These are phyloP conservation scores for Bergia sp. DNA, from an alignment of 92 coral and sea anemone genomes.

Conservation along the genomic window DNA sequence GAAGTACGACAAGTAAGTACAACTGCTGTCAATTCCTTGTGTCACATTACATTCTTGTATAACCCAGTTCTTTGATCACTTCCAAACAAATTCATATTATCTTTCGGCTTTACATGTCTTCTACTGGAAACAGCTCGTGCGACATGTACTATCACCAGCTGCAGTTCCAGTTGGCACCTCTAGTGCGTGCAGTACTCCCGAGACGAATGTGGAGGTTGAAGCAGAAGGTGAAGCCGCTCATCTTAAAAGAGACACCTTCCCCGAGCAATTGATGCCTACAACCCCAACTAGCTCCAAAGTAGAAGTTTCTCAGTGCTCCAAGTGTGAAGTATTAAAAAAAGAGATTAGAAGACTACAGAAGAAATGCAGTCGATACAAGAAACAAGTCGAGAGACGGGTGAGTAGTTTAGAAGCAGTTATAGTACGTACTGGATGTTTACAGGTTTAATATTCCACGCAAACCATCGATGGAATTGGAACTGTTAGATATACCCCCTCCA, in stretches of 20 bases:
- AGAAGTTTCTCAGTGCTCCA: too few relatives aligned
- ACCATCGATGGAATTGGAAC: too few relatives aligned
- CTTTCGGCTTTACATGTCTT: too few relatives aligned
- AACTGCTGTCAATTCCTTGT: not conserved
- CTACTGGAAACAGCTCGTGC: not conserved
- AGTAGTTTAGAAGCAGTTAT: not conserved
- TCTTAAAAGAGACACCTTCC: not conserved
- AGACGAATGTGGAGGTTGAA: not conserved
- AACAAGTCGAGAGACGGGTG: not conserved
- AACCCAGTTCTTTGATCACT: not conserved
- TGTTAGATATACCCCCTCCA: too few relatives aligned
- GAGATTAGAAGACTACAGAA: too few relatives aligned
- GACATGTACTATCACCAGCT: not conserved
- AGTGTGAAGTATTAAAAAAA: too few relatives aligned
- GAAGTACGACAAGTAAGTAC: not conserved
- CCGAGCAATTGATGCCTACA: constrained; percentile 2
- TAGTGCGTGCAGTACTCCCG: not conserved
- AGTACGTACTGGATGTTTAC: too few relatives aligned
- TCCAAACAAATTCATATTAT: too few relatives aligned
- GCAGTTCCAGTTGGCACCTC: not conserved
- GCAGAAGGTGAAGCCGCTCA: not conserved
- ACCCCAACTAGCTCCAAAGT: not conserved
- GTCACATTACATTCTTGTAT: not conserved
- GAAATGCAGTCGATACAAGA: not conserved
- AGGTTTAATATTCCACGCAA: too few relatives aligned